Evolutionary conservation across 2,797 vertebrate species (phyloP), one percentile per base, ranked within the genome.

Genomic region (Todus mexicanus): DNA sequence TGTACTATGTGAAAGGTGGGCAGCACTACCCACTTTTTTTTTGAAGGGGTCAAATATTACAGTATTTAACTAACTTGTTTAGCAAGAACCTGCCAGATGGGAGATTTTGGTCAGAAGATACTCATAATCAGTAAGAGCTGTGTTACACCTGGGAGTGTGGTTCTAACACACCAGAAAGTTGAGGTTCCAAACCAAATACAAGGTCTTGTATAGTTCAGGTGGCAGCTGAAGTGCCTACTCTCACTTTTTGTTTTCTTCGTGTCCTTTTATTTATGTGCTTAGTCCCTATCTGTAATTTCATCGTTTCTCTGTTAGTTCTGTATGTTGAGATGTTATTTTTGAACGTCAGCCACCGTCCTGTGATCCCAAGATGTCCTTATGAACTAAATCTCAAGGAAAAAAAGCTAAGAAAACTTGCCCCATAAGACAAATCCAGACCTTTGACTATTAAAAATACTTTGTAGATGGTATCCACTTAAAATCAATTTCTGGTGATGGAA

Each of bases 61-160:
- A 8, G 3, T 65, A 35, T 70, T 75, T 76, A 16, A 42, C 15
- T 59, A 35, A 21, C 8, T 83, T 66, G 17, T 64, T 87, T 51
- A 63, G 71, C 23, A 66, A 51, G 60, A 66, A 42, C 23, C 50
- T 43, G 11, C 26, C 38, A 79, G 42, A 7, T 61, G 27, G 35
- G 56, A 76, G 11, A 22, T 10, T 65, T 22, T 11, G 7, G 15
- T 50, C 20, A 17, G 18, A 92, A 69, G 37, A 29, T 63, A 14
- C 6, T 78, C 60, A 22, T 31, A 16, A 75, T 37, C 3, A 79
- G 31, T 61, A 43, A 29, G 27, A 61, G 31, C 31, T 38, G 17
- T 4, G 4, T 4, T 75, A 38, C 0, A 0, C 35, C 54, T 76
- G 51, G 35, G 11, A 25, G 12, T 48, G 31, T n/a, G 27, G 43